Evolutionary conservation across 2,888 invertebrate species (phyloP).

Genomic region (Lasius fuliginosus): DNA sequence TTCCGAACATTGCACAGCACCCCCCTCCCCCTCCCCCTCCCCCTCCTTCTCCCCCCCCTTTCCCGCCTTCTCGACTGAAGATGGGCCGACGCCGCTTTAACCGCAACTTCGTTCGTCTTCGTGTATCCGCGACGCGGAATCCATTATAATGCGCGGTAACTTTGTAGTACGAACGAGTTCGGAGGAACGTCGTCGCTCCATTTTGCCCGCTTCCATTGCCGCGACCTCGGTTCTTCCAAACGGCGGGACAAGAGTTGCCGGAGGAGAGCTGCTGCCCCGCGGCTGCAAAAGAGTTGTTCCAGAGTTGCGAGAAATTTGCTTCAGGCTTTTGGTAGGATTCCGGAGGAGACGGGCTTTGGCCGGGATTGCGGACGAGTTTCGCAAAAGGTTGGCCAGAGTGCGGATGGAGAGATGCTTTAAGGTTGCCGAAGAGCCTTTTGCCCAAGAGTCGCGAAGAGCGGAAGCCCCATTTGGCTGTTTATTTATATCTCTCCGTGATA

Average conservation of each 20-base stretch:
- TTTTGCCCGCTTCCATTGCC: conserved; percentile 47
- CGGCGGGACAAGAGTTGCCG: conserved; percentile 34
- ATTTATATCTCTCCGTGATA: background rate
- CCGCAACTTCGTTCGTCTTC: conserved; percentile 71
- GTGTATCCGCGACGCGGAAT: conserved; percentile 59
- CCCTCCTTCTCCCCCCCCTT: no score
- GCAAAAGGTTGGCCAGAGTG: background rate
- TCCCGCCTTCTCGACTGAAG: conserved; percentile 7
- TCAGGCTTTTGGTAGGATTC: background rate
- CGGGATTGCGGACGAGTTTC: conserved; percentile 14
- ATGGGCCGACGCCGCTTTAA: conserved; percentile 55
- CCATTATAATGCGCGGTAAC: conserved; percentile 71
- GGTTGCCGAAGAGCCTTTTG: background rate
- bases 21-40: background rate
- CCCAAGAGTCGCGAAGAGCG: background rate
- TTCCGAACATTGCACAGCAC: conserved; percentile 62
- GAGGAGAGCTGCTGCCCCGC: conserved; percentile 8
- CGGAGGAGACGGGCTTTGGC: background rate
- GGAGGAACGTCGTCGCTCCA: conserved; percentile 53
- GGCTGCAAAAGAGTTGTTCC: conserved; percentile 37
- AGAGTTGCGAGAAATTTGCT: conserved; percentile 30
- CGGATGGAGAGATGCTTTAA: background rate
- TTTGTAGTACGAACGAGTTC: conserved; percentile 63
- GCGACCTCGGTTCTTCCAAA: conserved; percentile 49
- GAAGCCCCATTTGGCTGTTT: background rate